Evolutionary conservation across 2,797 vertebrate genomes (phyloP), one percentile per base, ranked within the genome.

Genomic region (Platyrinchus mystaceus): DNA sequence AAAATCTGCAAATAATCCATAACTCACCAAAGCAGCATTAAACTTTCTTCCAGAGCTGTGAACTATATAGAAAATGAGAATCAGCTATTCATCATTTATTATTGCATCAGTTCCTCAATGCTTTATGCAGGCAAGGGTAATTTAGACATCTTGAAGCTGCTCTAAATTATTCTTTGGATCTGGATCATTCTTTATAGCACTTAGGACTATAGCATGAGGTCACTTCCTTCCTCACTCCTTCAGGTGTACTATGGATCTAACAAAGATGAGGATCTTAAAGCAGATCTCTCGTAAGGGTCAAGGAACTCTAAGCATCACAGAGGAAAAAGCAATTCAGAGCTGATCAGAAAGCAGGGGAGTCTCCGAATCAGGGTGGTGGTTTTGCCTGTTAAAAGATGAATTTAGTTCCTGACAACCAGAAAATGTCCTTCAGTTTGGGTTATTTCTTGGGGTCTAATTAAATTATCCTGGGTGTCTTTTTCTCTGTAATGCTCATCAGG

Each of bases 401-500:
- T 95, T 93, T 82, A 34, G 15, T 82, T 46, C 63, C 78, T 96
- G 94, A 94, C 91, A 96, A 84, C 69, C 92, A 97, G 92, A 96
- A 96, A 95, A 96, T 53, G 62, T 63, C 87, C 79, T 96, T 96
- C 84, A 73, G 67, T 79, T 86, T 95, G 71, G 60, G 84, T 87
- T 94, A 91, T 96, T 96, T 94, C 92, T 95, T 92, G 59, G 52
- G 24, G 49, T 94, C 87, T 96, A 96, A 96, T 95, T 90, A 94
- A 95, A 96, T 96, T 94, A 94, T 90, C 47, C 80, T 76, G 92
- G 55, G 34, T 84, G 82, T 87, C 80, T 90, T 81, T 94, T 63
- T 93, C 28, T 92, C 91, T 0, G 32, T 59, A 89, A 90, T 60
- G 77, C 93, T 95, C 52, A 89, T 94, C 89, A 94, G 64, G 74